Base-by-base conservation (phyloP, 2,113 vertebrate species). In the Australoheros scitulus region DNA sequence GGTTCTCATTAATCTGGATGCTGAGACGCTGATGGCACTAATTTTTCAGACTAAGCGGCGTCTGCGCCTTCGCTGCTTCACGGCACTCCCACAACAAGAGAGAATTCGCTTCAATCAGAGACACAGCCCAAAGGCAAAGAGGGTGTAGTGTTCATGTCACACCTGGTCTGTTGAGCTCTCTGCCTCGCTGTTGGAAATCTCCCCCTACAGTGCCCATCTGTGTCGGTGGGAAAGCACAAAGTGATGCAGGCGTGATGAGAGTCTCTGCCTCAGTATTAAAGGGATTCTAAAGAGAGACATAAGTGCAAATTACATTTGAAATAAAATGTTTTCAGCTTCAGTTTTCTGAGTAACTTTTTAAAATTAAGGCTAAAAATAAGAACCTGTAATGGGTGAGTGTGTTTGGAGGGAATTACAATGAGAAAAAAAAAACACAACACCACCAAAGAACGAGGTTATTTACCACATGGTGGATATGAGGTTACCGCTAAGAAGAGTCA, bases 1-100 rank as follows among this genome's bases (percentile, higher is more conserved):
- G 87, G 78, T 76, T 80, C 90, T 93, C 93, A 93, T 94, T 91
- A 94, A 93, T 91, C 86, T 36, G 64, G 77, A 82, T 81, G 81
- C 90, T 61, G 88, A 81, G 89, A 80, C 10, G 61, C 88, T 91
- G 91, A 92, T 93, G 89, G 83, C 81, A 77, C 87, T 87, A 61
- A 92, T 92, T 88, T 91, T 84, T 93, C 86, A 88, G 83, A 80
- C 82, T 84, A 77, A 88, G 91, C 80, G 56, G 82, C 43, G 78
- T 63, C 83, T 86, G 61, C 22, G 18, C 82, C 77, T 47, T 76
- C 52, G 26, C 76, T 11, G 70, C 81, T 89, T 68, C 82, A 68
- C 4, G 70, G 65, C 29, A 26, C 84, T 79, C 63, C 15, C 79
- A 82, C 89, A 86, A 85, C 81, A 83, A 52, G 43, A 63, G 60